A percentile compares a stretch with the other conserved stretches of the same genome.
phyloP scores from a whole-genome alignment of 1,140 invertebrate species.

The Leptopilina clavipes region DNA sequence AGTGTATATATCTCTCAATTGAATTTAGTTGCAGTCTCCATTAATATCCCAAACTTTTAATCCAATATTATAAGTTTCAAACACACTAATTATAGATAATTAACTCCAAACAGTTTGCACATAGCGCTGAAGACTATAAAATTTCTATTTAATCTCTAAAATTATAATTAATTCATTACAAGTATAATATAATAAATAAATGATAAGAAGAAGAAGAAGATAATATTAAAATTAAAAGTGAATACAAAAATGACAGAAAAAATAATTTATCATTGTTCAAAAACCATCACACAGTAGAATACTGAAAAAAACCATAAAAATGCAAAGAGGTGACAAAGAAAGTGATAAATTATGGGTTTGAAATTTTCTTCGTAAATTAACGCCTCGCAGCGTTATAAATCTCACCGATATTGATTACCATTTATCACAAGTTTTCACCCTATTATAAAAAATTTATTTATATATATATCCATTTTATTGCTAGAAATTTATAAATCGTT shows the following conservation, averaged over 20 bases:
- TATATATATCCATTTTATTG: not conserved
- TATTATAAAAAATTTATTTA: not conserved
- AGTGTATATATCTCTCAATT: conserved; percentile 26
- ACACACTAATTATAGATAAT: conserved; percentile 22
- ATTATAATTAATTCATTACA: not conserved
- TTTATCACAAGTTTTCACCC: not conserved
- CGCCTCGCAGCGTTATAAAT: not conserved
- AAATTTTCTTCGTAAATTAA: conserved; percentile 1
- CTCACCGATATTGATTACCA: conserved; percentile 3
- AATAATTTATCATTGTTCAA: not conserved
- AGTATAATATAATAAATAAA: not conserved
- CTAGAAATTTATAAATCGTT: not conserved
- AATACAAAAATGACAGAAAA: too few relatives aligned
- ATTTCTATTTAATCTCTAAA: not conserved
- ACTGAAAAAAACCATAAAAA: not conserved
- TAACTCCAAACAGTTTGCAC: not conserved
- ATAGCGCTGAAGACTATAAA: not conserved
- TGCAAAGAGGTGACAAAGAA: not conserved
- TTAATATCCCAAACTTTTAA: conserved; percentile 15
- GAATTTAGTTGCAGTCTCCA: not conserved
- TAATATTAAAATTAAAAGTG: not conserved
- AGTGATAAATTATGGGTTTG: not conserved
- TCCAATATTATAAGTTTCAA: conserved; percentile 8
- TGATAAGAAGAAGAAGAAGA: not conserved
- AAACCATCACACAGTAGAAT: too few relatives aligned